These are phyloP conservation scores for Amphilophus citrinellus DNA, from an alignment of 2,113 vertebrate genomes.

Conservation along the genomic window DNA sequence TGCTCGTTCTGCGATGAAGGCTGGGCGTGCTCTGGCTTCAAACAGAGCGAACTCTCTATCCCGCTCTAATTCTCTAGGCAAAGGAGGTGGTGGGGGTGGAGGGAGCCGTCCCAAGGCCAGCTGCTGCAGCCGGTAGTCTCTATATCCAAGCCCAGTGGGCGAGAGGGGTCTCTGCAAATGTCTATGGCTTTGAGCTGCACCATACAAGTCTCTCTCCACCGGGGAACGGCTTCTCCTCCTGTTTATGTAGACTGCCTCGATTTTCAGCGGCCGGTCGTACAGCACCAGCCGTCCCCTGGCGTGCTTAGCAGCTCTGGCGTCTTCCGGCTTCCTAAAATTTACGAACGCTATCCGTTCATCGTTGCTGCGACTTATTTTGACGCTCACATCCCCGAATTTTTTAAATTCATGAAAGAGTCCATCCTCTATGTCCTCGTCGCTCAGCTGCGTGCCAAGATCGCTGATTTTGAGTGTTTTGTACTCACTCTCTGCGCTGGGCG, in stretches of 20 bases:
- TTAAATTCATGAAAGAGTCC: constrained; percentile 98
- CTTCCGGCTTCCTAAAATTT: constrained; percentile 94
- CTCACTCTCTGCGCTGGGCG: constrained; percentile 82
- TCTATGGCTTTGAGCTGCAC: constrained; percentile 80
- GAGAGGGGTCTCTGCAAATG: constrained; percentile 89
- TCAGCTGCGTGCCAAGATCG: constrained; percentile 93
- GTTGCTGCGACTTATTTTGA: constrained; percentile 92
- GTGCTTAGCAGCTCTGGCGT: constrained; percentile 93
- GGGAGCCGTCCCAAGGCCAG: constrained; percentile 91
- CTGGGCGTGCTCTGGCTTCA: constrained; percentile 89
- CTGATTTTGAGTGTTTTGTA: constrained; percentile 98
- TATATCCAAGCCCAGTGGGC: constrained; percentile 90
- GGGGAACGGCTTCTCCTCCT: constrained; percentile 91
- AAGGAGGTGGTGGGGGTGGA: constrained; percentile 89
- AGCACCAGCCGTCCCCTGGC: constrained; percentile 92
- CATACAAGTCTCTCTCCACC: constrained; percentile 87
- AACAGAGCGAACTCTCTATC: constrained; percentile 91
- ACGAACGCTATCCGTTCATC: constrained; percentile 96
- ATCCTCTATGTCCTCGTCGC: constrained; percentile 95
- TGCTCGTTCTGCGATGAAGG: constrained; percentile 88
- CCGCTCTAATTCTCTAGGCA: constrained; percentile 91
- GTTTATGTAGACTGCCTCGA: constrained; percentile 91
- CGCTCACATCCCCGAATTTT: constrained; percentile 95
- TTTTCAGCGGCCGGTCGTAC: constrained; percentile 93
- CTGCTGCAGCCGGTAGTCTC: constrained; percentile 95